Conservation (phyloP, 1,140 invertebrate species). For the Dinothrombium tinctorium region DNA sequence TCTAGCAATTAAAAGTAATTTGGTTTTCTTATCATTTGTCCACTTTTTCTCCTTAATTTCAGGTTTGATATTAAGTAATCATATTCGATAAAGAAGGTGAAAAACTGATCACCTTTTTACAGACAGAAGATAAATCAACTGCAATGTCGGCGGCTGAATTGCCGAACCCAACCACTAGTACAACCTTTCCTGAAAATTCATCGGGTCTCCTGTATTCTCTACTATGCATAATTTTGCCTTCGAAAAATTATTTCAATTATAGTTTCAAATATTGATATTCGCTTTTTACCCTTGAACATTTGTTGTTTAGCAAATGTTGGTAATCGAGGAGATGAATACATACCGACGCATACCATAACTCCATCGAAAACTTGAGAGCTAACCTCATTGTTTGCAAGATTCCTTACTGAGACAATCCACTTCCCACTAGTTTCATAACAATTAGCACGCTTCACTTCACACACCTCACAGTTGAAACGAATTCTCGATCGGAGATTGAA, state of each 20-base stretch:
- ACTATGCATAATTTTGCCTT: slow-evolving; percentile 24
- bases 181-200: slow-evolving; percentile 22
- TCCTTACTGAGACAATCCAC: slow-evolving; percentile 20
- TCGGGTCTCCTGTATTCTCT: slow-evolving; percentile 21
- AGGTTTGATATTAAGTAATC: too few species aligned
- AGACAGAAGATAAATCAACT: slow-evolving; percentile 13
- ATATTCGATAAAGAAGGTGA: too few species aligned
- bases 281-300: slow-evolving; percentile 13
- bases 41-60: too few species aligned
- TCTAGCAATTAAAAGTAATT: too few species aligned
- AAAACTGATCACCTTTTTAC: slow-evolving; percentile 5
- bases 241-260: too few species aligned
- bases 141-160: slow-evolving; percentile 27
- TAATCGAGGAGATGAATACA: slow-evolving; percentile 19
- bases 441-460: slow-evolving; percentile 14
- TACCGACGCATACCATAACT: slow-evolving; percentile 16
- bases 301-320: slow-evolving; percentile 17
- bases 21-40: too few species aligned
- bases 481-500: slow-evolving; percentile 11
- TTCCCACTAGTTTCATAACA: slow-evolving; percentile 20
- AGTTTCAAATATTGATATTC: too few species aligned
- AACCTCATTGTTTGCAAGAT: slow-evolving; percentile 14
- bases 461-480: slow-evolving; percentile 10
- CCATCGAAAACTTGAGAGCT: slow-evolving; percentile 12
- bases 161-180: slow-evolving; percentile 28